Conservation (phyloP, 2,113 vertebrate genomes). For the Elachura formosa region DNA sequence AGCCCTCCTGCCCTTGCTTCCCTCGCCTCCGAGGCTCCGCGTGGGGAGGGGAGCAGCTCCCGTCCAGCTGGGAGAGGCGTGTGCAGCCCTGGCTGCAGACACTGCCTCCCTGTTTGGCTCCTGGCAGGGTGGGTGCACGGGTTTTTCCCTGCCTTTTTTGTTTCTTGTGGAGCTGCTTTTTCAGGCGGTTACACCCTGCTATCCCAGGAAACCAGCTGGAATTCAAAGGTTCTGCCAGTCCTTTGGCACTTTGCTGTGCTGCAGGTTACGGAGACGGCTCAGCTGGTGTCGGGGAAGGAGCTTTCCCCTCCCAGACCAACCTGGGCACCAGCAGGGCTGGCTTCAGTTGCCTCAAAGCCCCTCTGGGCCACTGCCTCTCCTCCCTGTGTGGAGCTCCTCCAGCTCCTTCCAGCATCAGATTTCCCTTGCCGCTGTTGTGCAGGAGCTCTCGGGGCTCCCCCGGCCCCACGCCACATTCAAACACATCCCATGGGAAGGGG, state of each 20-base stretch:
- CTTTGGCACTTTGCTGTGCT: neutral
- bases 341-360: neutral
- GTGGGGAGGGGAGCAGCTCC: constrained; percentile 20
- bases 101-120: constrained; percentile 25
- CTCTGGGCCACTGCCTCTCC: neutral
- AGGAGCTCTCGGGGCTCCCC: neutral
- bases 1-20: neutral
- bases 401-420: neutral
- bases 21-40: neutral
- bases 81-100: constrained; percentile 36
- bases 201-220: neutral
- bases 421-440: neutral
- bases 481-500: neutral
- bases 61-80: neutral
- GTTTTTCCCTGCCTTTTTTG: constrained; percentile 32
- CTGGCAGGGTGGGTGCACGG: constrained; percentile 34
- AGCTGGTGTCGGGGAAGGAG: neutral
- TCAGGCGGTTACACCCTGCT: constrained; percentile 31
- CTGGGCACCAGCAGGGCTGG: neutral
- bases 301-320: neutral
- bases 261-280: neutral
- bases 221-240: constrained; percentile 42
- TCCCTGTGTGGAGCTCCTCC: neutral
- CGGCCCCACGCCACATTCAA: rapidly evolving
- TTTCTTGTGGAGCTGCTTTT: constrained; percentile 44